Evolutionary conservation across 2,888 invertebrate species (phyloP).

Genomic region (Arrhopalites spinosus): DNA sequence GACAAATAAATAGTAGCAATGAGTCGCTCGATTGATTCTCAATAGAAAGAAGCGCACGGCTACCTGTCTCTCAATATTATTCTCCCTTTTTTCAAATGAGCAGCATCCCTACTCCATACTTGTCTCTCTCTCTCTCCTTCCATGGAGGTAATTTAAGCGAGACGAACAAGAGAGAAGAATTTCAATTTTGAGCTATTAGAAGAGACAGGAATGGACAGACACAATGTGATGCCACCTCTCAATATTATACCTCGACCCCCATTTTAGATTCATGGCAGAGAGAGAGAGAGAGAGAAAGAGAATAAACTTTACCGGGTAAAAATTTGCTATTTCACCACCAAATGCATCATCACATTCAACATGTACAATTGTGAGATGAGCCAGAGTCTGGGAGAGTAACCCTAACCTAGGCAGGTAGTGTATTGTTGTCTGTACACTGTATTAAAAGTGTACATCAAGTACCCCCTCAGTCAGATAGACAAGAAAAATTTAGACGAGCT

Average conservation of each 20-base stretch:
- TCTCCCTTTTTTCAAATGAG: slow-evolving; percentile 32
- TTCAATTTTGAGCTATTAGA: not conserved
- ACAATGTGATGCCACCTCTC: not conserved
- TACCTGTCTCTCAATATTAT: slow-evolving; percentile 31
- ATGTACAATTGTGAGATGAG: too few species aligned
- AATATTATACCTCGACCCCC: not conserved
- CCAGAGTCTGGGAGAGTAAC: too few species aligned
- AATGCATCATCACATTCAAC: not conserved
- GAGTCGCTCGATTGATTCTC: slow-evolving; percentile 41
- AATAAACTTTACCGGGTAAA: not conserved
- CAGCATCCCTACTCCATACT: too few species aligned
- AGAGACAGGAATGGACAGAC: not conserved
- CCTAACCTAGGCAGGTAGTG: too few species aligned
- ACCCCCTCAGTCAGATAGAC: too few species aligned
- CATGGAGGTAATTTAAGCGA: slow-evolving; percentile 31
- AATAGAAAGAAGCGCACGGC: slow-evolving; percentile 39
- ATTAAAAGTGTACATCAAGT: too few species aligned
- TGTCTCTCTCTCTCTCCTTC: too few species aligned
- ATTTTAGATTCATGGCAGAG: not conserved
- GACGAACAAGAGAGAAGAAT: slow-evolving; percentile 7
- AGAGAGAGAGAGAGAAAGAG: not conserved
- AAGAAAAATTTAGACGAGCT: not conserved
- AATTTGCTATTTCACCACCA: slow-evolving; percentile 5
- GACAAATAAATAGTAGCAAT: slow-evolving; percentile 42
- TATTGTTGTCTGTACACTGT: too few species aligned